These are phyloP conservation scores for Catamblyrhynchus diadema DNA, from an alignment of 2,797 vertebrate genomes.

Conservation along the genomic window DNA sequence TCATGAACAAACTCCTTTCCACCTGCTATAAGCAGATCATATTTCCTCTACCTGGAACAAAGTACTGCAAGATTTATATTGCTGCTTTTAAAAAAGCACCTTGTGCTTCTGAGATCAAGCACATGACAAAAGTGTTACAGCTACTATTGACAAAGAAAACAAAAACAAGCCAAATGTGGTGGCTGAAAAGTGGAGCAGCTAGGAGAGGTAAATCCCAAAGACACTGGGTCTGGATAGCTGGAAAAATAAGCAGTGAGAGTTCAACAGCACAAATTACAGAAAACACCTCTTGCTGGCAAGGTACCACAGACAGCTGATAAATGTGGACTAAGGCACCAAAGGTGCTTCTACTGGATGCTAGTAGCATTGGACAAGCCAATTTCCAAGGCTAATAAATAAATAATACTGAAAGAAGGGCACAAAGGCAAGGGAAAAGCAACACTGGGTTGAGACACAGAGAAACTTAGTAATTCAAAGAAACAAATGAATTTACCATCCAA, in stretches of 20 bases:
- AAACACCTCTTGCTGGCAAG: not conserved
- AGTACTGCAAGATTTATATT: not conserved
- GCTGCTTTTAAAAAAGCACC: not conserved
- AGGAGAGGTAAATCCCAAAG: not conserved
- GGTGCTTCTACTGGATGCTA: not conserved
- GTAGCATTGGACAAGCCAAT: not conserved
- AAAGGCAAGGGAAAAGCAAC: not conserved
- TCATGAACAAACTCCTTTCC: not conserved
- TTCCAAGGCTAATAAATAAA: not conserved
- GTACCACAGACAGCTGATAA: not conserved
- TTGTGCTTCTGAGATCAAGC: not conserved
- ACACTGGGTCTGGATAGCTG: not conserved
- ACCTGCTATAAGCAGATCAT: not conserved
- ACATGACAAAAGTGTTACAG: not conserved
- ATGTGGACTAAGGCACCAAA: not conserved
- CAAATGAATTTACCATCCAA: constrained; percentile 79
- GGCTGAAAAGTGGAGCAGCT: not conserved
- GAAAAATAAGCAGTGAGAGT: not conserved
- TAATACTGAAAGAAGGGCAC: not conserved
- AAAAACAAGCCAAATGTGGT: not conserved
- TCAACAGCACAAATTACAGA: not conserved
- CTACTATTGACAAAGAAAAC: not conserved
- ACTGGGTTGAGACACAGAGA: not conserved
- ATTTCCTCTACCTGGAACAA: not conserved
- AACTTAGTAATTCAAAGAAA: not conserved